Base-by-base conservation (phyloP, 2,797 vertebrate species). In the Fistularia commersonii region DNA sequence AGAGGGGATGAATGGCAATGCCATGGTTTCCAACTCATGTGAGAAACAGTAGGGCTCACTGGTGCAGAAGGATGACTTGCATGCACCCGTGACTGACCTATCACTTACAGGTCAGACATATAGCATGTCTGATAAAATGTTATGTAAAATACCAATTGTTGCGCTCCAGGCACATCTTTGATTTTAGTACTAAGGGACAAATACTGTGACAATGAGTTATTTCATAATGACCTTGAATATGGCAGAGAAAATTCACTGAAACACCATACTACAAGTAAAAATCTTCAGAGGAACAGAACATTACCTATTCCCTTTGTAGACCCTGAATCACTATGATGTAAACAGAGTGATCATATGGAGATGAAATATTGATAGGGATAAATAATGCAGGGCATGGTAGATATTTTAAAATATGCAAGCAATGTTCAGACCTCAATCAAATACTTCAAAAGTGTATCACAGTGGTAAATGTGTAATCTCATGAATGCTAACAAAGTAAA, bases 11-110 rank as follows among this genome's bases (percentile, higher is more conserved):
- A 34, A 64, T 12, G 37, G 39, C 6, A 51, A 34, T 14, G 13
- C 23, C 31, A 6, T 45, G 41, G 13, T 36, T 57, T 64, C 23
- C 23, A 62, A 45, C 48, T 53, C 63, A 61, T 54, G 60, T 63
- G 66, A 70, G 54, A 53, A 64, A 35, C 63, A 57, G 50, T 14
- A 34, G 35, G n/a, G 51, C 14, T 53, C 45, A 50, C 45, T 68
- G 59, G 69, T 79, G 79, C 78, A 74, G 68, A 80, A 3, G 49
- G 50, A 71, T 75, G 71, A 74, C 38, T 50, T 48, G 61, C 54
- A 54, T 37, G 61, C 73, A 77, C 66, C 58, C 67, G 59, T 56
- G 61, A 47, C 0, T 57, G 52, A 66, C 48, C 51, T 45, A 59
- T 70, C 75, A 61, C 53, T 69, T 66, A 69, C 46, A 57, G 35